Evolutionary conservation across 2,888 invertebrate species (phyloP).

Genomic region (Nesidiocoris tenuis): DNA sequence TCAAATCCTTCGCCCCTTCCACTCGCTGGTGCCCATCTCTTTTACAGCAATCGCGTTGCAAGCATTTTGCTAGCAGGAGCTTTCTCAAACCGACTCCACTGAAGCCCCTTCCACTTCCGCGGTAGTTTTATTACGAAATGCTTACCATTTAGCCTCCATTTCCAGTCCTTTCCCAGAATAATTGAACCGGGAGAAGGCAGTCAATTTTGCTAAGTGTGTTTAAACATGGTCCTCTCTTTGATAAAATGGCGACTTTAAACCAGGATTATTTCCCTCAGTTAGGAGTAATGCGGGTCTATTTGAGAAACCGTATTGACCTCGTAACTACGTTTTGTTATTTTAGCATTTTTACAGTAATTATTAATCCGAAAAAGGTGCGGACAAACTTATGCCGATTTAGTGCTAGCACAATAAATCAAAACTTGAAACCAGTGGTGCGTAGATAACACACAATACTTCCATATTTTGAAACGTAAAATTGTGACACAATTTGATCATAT

Average conservation of each 20-base stretch:
- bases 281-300: too few relatives aligned
- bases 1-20: conserved; percentile 22
- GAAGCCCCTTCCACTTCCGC: neutral
- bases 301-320: too few relatives aligned
- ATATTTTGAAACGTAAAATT: too few relatives aligned
- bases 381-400: too few relatives aligned
- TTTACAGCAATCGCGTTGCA: neutral
- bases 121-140: conserved; percentile 13
- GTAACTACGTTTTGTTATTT: too few relatives aligned
- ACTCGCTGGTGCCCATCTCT: neutral
- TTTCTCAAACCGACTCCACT: conserved; percentile 2
- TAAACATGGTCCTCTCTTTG: neutral
- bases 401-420: too few relatives aligned
- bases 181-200: neutral
- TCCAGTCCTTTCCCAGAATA: neutral
- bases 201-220: neutral
- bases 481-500: too few relatives aligned
- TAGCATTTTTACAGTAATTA: too few relatives aligned
- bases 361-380: too few relatives aligned
- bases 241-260: neutral
- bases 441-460: too few relatives aligned
- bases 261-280: too few relatives aligned
- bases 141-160: neutral
- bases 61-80: neutral
- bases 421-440: too few relatives aligned